Evolutionary conservation across 2,113 vertebrate species (phyloP).

Genomic region (Gallinago jamesoni): DNA sequence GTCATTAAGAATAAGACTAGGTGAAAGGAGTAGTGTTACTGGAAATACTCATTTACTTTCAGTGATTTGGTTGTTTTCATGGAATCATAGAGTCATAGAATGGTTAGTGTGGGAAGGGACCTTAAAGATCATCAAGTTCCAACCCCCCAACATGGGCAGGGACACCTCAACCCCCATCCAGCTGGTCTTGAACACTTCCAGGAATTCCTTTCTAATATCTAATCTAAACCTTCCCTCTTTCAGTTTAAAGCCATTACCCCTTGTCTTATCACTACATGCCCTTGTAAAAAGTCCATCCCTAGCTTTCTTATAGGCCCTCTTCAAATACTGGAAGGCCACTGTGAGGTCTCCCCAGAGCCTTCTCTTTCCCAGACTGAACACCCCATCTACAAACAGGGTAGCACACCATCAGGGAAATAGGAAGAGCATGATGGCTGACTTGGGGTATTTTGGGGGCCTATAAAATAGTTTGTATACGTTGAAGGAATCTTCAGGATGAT

Average conservation of each 20-base stretch:
- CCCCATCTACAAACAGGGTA: fast-evolving
- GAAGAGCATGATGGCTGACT: fast-evolving
- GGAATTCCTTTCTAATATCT: background rate
- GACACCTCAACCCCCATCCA: background rate
- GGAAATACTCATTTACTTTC: background rate
- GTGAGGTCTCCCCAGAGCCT: background rate
- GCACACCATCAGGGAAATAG: background rate
- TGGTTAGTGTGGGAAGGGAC: background rate
- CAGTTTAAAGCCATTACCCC: background rate
- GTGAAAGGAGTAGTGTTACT: background rate
- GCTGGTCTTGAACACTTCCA: background rate
- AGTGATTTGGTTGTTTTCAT: background rate
- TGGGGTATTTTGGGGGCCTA: background rate
- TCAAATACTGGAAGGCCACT: background rate
- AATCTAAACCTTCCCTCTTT: background rate
- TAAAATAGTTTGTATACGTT: background rate
- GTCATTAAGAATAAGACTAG: background rate
- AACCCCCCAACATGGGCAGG: background rate
- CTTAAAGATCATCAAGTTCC: background rate
- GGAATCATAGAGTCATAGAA: background rate
- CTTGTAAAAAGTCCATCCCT: background rate
- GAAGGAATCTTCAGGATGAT: background rate
- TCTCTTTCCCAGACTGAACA: background rate
- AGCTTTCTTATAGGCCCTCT: background rate
- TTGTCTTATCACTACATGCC: background rate